phyloP scores from a whole-genome alignment of 2,888 invertebrate species.

The Flexamia atlantica region DNA sequence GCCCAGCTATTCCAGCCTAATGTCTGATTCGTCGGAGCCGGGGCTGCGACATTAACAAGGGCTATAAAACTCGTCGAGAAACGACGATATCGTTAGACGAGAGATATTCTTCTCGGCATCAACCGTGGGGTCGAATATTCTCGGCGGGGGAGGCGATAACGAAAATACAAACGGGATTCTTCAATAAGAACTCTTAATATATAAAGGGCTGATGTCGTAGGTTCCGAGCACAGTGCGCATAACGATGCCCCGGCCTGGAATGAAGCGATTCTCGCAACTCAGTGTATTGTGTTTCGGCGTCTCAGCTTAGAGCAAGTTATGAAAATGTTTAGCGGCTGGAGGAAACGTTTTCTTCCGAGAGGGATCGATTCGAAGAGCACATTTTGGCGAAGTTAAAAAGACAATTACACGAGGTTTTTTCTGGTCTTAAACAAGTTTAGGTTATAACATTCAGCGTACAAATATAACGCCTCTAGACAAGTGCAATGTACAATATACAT shows the following conservation, averaged over 20 bases:
- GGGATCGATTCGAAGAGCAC: neutral
- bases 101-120: neutral
- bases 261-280: slow-evolving; percentile 18
- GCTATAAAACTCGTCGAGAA: neutral
- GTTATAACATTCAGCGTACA: too few species aligned
- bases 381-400: too few species aligned
- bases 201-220: slow-evolving; percentile 25
- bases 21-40: neutral
- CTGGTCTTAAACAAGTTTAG: too few species aligned
- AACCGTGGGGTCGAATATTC: neutral
- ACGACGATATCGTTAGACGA: neutral
- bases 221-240: slow-evolving; percentile 18
- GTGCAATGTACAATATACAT: too few species aligned
- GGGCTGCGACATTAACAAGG: neutral
- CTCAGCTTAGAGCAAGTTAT: neutral
- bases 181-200: slow-evolving; percentile 32
- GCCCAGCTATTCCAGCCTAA: too few species aligned
- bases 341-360: neutral
- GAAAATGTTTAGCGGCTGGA: neutral
- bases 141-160: slow-evolving; percentile 27
- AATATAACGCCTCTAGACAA: too few species aligned
- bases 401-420: too few species aligned
- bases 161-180: slow-evolving; percentile 31
- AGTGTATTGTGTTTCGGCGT: neutral
- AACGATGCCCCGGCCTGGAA: slow-evolving; percentile 1